These are phyloP conservation scores for Bovichtus variegatus DNA, from an alignment of 2,797 vertebrate species.

Conservation along the genomic window DNA sequence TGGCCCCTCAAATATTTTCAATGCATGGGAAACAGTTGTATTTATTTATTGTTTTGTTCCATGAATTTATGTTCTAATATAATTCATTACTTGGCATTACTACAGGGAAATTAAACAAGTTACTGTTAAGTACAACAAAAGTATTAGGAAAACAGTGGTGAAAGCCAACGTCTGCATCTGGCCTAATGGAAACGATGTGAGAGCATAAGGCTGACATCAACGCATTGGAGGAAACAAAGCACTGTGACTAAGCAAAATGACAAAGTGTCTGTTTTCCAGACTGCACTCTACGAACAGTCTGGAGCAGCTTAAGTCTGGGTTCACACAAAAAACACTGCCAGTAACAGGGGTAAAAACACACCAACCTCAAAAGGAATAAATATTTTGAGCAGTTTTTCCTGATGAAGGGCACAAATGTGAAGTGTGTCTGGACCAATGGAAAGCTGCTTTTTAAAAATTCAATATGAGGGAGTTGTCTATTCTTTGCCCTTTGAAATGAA, in stretches of 20 bases:
- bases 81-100: conserved; percentile 8
- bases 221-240: conserved; percentile 27
- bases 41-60: background rate
- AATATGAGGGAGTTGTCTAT: background rate
- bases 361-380: conserved; percentile 54
- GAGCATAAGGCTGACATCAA: conserved; percentile 59
- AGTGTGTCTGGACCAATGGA: conserved; percentile 27
- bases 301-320: conserved; percentile 48
- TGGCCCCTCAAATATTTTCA: background rate
- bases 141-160: conserved; percentile 41
- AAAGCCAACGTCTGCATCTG: conserved; percentile 59
- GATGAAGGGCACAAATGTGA: conserved; percentile 39
- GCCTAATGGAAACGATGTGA: conserved; percentile 65
- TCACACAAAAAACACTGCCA: conserved; percentile 40
- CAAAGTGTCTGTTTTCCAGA: conserved; percentile 63
- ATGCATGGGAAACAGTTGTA: background rate
- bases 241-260: conserved; percentile 60
- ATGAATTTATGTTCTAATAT: background rate
- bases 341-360: conserved; percentile 50
- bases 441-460: conserved; percentile 23
- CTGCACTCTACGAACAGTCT: conserved; percentile 36
- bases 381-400: conserved; percentile 30
- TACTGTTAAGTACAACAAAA: conserved; percentile 22
- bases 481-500: background rate
- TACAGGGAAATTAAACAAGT: conserved; percentile 12